phyloP scores from a whole-genome alignment of 2,113 vertebrate species.

The Lepisosteus oculatus region DNA sequence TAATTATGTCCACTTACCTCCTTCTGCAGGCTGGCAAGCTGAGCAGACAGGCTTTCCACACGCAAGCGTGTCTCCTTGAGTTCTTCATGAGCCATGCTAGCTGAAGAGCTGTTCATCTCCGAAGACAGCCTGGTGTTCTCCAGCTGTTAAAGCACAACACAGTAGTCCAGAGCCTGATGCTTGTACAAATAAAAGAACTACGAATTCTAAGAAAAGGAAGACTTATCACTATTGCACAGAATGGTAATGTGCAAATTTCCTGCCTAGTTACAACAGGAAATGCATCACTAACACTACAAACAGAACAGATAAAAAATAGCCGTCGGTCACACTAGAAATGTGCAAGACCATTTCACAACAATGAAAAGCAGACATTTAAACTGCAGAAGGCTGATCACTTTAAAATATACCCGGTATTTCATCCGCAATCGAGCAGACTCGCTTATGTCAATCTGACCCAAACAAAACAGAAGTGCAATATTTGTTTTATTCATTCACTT shows the following conservation, averaged over 20 bases:
- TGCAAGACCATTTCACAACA: too few species aligned
- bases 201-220: too few species aligned
- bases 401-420: too few species aligned
- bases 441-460: too few species aligned
- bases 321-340: too few species aligned
- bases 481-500: too few species aligned
- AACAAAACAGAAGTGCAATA: too few species aligned
- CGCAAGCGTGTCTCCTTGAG: conserved; percentile 73
- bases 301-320: too few species aligned
- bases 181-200: too few species aligned
- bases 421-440: too few species aligned
- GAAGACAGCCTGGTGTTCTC: conserved; percentile 74
- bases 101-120: conserved; percentile 75
- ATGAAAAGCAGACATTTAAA: too few species aligned
- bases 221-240: conserved; percentile 7
- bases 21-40: conserved; percentile 77
- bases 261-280: conserved; percentile 27
- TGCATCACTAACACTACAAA: background rate
- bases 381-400: too few species aligned
- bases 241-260: conserved; percentile 20
- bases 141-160: conserved; percentile 56
- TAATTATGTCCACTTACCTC: conserved; percentile 57
- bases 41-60: conserved; percentile 74
- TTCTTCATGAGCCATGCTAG: conserved; percentile 74
- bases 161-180: background rate